These are phyloP conservation scores for Siderastrea radians DNA, from an alignment of 92 coral and sea anemone genomes.

Conservation along the genomic window DNA sequence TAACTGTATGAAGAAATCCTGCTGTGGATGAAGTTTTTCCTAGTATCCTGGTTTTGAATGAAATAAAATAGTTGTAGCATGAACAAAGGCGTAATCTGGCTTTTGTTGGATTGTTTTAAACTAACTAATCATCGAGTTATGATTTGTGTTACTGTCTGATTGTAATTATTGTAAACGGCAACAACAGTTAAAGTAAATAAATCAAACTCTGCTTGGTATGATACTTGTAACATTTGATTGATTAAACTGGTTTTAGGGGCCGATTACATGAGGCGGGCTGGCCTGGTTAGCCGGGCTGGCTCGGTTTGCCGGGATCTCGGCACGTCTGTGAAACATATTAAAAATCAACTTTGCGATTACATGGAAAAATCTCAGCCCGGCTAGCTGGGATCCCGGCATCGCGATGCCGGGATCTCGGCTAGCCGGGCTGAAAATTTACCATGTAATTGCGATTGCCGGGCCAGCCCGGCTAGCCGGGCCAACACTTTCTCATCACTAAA, in stretches of 20 bases:
- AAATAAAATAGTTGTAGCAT: not conserved
- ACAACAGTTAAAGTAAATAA: slow-evolving; percentile 8
- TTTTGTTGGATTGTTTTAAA: not conserved
- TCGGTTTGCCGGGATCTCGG: too few species aligned
- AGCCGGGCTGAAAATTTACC: too few species aligned
- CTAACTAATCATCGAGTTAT: not conserved
- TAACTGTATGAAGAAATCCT: not conserved
- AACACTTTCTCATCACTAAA: too few species aligned
- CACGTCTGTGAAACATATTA: too few species aligned
- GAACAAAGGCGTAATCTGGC: not conserved
- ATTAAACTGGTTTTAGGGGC: not conserved
- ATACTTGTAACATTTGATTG: not conserved
- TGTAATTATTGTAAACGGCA: not conserved
- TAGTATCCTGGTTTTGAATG: slow-evolving; percentile 16
- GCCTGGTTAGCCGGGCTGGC: too few species aligned
- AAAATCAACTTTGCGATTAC: too few species aligned
- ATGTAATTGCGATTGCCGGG: too few species aligned
- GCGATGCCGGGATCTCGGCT: too few species aligned
- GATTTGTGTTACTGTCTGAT: not conserved
- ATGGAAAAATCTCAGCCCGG: too few species aligned
- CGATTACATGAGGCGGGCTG: too few species aligned
- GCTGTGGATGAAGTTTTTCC: not conserved
- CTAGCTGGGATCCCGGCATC: too few species aligned
- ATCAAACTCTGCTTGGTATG: not conserved
- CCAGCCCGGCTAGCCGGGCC: too few species aligned